Evolutionary conservation across 2,888 invertebrate genomes (phyloP), one percentile per base, ranked within the genome.

Genomic region (Barypeithes pellucidus): DNA sequence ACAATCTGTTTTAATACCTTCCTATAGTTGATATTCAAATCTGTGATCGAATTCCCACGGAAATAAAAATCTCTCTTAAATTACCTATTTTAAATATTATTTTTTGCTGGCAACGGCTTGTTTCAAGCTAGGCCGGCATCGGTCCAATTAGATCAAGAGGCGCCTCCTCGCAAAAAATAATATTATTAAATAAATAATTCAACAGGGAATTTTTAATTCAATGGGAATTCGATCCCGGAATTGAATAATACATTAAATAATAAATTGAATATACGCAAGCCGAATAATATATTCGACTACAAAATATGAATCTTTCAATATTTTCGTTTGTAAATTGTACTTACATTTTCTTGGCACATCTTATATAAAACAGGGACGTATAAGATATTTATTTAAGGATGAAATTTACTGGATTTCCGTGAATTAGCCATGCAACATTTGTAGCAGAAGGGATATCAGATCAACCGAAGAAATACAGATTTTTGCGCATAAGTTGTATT

Each of bases 391-490:
- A 29, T 39, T 39, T 8, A 43, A 16, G n/a, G n/a, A 43, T 8
- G 7, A 3, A 8, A 5, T 4, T 43, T 16, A 43, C 4, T 16
- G 33, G 60, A 68, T 50, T 50, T 60, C 67, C 16, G 47, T 68
- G 50, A 45, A 68, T 68, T 36, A 33, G 59, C 20, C 67, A 68
- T 68, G 67, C 67, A 68, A 47, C 16, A 59, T n/a, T 33, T 60
- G 33, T 47, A 50, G 67, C 20, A 61, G 47, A 41, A 36, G 65
- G 65, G 52, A 65, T 18, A 47, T 50, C 50, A 62, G 12, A 65
- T 65, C 65, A 29, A 57, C 54, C 18, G 16, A 57, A 57, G 33
- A 57, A 57, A 33, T 57, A 57, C 54, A 57, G 54, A 57, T 29
- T 29, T 50, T 45, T 18, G 3, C 39, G 8, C 5, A 29, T 4